phyloP scores from a whole-genome alignment of 2,888 invertebrate species.

The Ischnura elegans region DNA sequence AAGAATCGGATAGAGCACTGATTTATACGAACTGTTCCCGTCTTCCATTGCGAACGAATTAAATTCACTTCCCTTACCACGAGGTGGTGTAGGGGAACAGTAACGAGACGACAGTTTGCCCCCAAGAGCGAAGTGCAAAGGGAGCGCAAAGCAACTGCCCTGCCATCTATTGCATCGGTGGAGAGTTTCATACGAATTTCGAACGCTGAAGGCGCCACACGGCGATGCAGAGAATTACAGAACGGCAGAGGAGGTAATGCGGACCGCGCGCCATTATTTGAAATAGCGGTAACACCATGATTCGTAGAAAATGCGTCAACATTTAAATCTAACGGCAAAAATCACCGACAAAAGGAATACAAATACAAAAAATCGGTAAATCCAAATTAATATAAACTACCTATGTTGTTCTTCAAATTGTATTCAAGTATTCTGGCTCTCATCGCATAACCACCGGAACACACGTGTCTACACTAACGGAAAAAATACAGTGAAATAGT shows the following conservation, averaged over 20 bases:
- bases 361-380: too few relatives aligned
- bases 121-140: not conserved
- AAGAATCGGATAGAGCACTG: not conserved
- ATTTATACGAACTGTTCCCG: not conserved
- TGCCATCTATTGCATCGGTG: constrained; percentile 30
- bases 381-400: too few relatives aligned
- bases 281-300: not conserved
- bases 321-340: too few relatives aligned
- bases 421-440: too few relatives aligned
- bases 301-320: too few relatives aligned
- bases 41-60: not conserved
- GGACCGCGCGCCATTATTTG: not conserved
- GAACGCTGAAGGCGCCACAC: not conserved
- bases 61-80: not conserved
- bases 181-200: not conserved
- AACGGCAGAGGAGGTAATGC: not conserved
- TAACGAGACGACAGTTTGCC: not conserved
- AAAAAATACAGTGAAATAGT: too few relatives aligned
- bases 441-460: too few relatives aligned
- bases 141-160: not conserved
- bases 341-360: too few relatives aligned
- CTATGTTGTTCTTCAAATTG: too few relatives aligned
- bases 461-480: too few relatives aligned
- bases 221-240: not conserved
- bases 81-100: not conserved